Evolutionary conservation across 1,140 invertebrate species (phyloP).

Genomic region (Coptotermes formosanus): DNA sequence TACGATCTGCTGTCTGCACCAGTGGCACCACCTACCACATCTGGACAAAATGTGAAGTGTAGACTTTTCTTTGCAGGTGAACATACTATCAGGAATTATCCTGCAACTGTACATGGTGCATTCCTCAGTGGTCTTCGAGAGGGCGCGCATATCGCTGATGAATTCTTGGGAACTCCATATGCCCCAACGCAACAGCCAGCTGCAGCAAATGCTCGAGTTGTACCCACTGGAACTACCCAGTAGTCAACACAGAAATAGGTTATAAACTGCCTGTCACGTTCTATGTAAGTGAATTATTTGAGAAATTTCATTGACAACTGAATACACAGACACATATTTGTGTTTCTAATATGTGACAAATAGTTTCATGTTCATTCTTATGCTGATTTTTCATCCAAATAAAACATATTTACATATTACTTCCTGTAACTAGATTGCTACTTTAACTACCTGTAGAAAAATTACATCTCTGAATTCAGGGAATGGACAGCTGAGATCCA

Average conservation of each 20-base stretch:
- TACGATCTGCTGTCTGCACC: slow-evolving; percentile 95
- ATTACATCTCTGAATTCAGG: too few species aligned
- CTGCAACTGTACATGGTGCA: slow-evolving; percentile 96
- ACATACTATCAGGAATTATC: slow-evolving; percentile 97
- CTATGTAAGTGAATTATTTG: too few species aligned
- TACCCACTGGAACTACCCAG: not conserved
- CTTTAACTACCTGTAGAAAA: too few species aligned
- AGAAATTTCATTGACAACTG: too few species aligned
- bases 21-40: slow-evolving; percentile 56
- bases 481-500: too few species aligned
- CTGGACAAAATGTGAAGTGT: slow-evolving; percentile 52
- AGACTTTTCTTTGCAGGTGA: slow-evolving; percentile 94
- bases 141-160: slow-evolving; percentile 87
- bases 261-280: too few species aligned
- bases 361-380: too few species aligned
- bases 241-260: not conserved
- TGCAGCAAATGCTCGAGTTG: slow-evolving; percentile 37
- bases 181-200: slow-evolving; percentile 48
- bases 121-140: slow-evolving; percentile 92
- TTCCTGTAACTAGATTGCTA: too few species aligned
- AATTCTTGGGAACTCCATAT: slow-evolving; percentile 74
- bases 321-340: too few species aligned
- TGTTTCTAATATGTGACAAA: too few species aligned
- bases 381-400: too few species aligned
- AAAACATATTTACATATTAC: too few species aligned